Base-by-base conservation (phyloP, 2,113 vertebrate genomes). In the Rhinopithecus roxellana region DNA sequence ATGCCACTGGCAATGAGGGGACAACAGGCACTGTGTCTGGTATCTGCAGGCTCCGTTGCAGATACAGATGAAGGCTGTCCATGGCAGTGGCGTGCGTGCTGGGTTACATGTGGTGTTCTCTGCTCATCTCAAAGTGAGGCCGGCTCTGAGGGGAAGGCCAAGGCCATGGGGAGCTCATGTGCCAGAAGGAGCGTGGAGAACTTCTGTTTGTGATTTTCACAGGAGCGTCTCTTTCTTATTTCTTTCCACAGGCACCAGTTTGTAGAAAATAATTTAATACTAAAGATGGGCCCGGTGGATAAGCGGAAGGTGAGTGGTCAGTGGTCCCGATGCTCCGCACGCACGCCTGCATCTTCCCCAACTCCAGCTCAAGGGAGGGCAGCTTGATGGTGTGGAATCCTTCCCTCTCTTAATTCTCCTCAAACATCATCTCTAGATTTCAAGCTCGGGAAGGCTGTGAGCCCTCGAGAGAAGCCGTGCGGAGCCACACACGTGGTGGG, bases 281-380 rank as follows among this genome's bases (percentile, higher is more conserved):
- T 99, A 95, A 99, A 99, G 99, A 99, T 99, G 99, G 99, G 99
- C 93, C 99, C 99, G 89, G 99, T 99, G 93, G 99, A 99, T 98
- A 99, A 99, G 98, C 99, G 99, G 97, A 99, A 99, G 99, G 99
- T 99, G 90, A 98, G 99, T 94, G 4, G 25, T 64, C 61, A 14
- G 61, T 38, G 18, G 18, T 40, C 52, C 16, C 18, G 18, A 64
- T 40, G 38, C 2, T 22, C 7, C 14, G n/a, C 16, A 32, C 1
- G 32, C 4, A 6, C 0, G 4, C 67, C 40, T 6, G 0, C 48
- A 30, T 80, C 38, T 90, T 74, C 55, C 23, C 45, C 2, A 1
- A 17, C 77, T 86, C 43, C 75, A 8, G 30, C 16, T 81, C 14
- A 7, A 27, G n/a, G 17, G 27, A 64, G 61, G 61, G 61, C 61